phyloP scores from a whole-genome alignment of 2,888 invertebrate genomes.

The Nemurella pictetii region DNA sequence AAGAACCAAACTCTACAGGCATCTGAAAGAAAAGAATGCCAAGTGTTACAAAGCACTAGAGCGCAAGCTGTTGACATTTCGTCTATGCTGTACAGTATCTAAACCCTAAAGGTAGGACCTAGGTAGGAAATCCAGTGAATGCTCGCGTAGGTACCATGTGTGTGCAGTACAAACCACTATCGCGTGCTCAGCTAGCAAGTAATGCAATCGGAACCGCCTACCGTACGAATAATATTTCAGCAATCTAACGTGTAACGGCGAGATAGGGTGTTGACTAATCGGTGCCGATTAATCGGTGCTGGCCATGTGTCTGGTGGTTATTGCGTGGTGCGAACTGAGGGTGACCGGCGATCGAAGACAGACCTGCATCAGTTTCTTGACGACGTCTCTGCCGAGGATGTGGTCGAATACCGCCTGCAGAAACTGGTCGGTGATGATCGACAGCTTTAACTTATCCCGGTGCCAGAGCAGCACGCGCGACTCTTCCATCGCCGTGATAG shows the following conservation, averaged over 20 bases:
- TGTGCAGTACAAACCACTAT: not conserved
- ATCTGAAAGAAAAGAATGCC: constrained; percentile 44
- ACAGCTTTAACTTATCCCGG: constrained; percentile 80
- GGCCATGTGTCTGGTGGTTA: not conserved
- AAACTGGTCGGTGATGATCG: constrained; percentile 80
- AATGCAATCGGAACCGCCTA: not conserved
- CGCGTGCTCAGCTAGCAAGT: constrained; percentile 10
- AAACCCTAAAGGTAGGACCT: not conserved
- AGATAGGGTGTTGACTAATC: not conserved
- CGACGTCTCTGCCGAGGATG: constrained; percentile 81
- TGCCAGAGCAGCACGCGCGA: constrained; percentile 83
- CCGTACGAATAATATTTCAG: not conserved
- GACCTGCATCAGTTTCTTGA: constrained; percentile 85
- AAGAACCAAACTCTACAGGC: constrained; percentile 44
- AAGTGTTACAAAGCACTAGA: constrained; percentile 22
- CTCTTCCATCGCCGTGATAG: constrained; percentile 86
- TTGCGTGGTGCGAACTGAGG: not conserved
- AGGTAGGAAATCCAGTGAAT: not conserved
- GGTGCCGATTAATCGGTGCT: constrained; percentile 1
- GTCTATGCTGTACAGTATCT: constrained; percentile 6
- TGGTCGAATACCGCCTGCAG: constrained; percentile 85
- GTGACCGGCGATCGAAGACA: not conserved
- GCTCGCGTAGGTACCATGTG: not conserved
- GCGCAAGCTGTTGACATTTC: not conserved
- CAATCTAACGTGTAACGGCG: not conserved